phyloP scores from a whole-genome alignment of 2,113 vertebrate genomes.

The Triplophysa siluroides region DNA sequence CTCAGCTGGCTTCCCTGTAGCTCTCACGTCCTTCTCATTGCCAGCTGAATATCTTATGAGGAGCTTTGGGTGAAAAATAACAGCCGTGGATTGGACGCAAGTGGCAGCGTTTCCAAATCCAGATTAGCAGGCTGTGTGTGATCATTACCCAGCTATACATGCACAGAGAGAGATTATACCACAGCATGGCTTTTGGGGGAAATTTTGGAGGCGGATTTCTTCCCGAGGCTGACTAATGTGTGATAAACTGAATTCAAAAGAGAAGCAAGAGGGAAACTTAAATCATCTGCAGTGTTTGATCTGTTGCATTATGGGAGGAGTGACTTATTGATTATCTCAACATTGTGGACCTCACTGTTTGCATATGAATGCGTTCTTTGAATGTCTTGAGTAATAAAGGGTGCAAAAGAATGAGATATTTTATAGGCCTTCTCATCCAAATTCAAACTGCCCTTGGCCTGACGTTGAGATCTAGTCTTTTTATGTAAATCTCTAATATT shows the following conservation, averaged over 20 bases:
- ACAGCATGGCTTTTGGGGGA: slow-evolving; percentile 6
- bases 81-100: slow-evolving; percentile 31
- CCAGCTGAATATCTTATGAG: slow-evolving; percentile 34
- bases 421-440: background rate
- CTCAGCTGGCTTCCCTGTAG: slow-evolving; percentile 43
- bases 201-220: slow-evolving; percentile 12
- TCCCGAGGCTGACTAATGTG: slow-evolving; percentile 29
- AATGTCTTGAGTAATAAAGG: background rate
- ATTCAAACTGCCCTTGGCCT: background rate
- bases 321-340: slow-evolving; percentile 11
- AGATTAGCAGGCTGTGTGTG: slow-evolving; percentile 40
- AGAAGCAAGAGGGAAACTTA: slow-evolving; percentile 1
- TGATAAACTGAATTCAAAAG: slow-evolving; percentile 29
- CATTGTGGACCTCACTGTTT: slow-evolving; percentile 1
- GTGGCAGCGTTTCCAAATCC: slow-evolving; percentile 44
- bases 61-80: slow-evolving; percentile 31
- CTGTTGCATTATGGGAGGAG: background rate
- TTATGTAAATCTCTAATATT: background rate
- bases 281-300: slow-evolving; percentile 21
- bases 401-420: background rate
- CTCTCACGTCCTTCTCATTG: slow-evolving; percentile 40
- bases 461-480: background rate
- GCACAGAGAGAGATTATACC: slow-evolving; percentile 35
- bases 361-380: background rate
- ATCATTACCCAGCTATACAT: slow-evolving; percentile 29